phyloP scores from a whole-genome alignment of 2,888 invertebrate genomes.

The Xanthia togata region DNA sequence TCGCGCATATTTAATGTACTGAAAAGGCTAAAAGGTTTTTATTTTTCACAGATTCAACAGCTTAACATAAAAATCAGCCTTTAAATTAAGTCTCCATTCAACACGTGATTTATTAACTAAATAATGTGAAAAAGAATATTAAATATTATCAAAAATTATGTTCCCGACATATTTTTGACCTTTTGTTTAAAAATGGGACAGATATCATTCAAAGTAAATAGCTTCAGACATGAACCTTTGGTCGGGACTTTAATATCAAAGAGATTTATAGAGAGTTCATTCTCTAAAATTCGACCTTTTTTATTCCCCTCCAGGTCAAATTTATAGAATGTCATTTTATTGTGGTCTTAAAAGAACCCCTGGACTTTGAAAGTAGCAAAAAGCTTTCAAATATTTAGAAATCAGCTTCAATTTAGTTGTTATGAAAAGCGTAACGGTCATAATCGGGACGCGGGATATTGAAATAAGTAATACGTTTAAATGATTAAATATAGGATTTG shows the following conservation, averaged over 20 bases:
- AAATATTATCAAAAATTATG: conserved; percentile 59
- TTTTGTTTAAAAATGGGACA: conserved; percentile 44
- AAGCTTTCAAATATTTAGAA: conserved; percentile 19
- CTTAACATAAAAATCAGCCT: conserved; percentile 84
- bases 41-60: conserved; percentile 85
- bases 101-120: conserved; percentile 79
- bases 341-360: conserved; percentile 43
- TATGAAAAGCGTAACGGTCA: conserved; percentile 16
- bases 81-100: conserved; percentile 84
- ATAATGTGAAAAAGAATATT: conserved; percentile 60
- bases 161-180: conserved; percentile 30
- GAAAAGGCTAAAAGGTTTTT: conserved; percentile 87
- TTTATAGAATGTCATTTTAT: conserved; percentile 58
- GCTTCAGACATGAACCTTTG: conserved; percentile 35
- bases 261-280: conserved; percentile 62
- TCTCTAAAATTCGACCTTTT: conserved; percentile 62
- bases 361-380: conserved; percentile 42
- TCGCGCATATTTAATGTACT: conserved; percentile 89
- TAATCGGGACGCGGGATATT: conserved; percentile 19
- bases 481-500: conserved; percentile 59
- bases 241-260: conserved; percentile 40
- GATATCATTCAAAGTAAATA: conserved; percentile 49
- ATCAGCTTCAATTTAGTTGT: background rate
- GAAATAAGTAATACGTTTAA: conserved; percentile 56
- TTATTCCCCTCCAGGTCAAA: conserved; percentile 47